Evolutionary conservation across 2,113 vertebrate genomes (phyloP), one percentile per base, ranked within the genome.

Genomic region (Seriola aureovittata): DNA sequence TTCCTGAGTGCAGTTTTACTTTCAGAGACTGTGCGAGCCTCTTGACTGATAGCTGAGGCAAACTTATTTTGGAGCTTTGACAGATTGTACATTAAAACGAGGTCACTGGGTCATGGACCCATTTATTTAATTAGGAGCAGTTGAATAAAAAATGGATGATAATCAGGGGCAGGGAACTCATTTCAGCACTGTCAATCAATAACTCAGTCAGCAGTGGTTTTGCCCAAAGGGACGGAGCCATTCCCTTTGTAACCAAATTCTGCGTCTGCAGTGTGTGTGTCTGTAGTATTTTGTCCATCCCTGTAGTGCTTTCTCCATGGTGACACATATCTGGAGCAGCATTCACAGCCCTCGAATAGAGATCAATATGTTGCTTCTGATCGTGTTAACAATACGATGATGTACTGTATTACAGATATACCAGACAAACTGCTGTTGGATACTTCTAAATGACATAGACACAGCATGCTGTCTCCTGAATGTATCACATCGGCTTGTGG

Each of bases 111-210:
- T 95, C 85, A 80, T 92, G 85, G 94, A 89, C 93, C 91, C 92
- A 94, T 93, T 96, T 95, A 95, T 95, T 95, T 94, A 95, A 95
- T 95, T 94, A 93, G 94, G 86, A 92, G 88, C 80, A 80, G 88
- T 88, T 92, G 92, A 93, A 93, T 91, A 91, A 85, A 91, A 95
- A 94, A 94, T 91, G 90, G 90, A 91, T 93, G 88, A 93, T 90
- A 95, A 95, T 95, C 92, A 94, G 92, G 91, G 91, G 88, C 89
- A 91, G 88, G 78, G 81, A 93, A 90, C 94, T 94, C 93, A 95
- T 95, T 95, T 95, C 86, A 91, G 90, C 77, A 73, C 91, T 95
- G 94, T 92, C 94, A 95, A 93, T 95, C 94, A 96, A 93, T 94
- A 94, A 85, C 81, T 92, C 88, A 85, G 92, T 92, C 82, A 73